Percentiles rank a stretch among this genome's conserved stretches.
Conservation (phyloP, 2,797 vertebrate species). For the Thripadectes ignobilis region DNA sequence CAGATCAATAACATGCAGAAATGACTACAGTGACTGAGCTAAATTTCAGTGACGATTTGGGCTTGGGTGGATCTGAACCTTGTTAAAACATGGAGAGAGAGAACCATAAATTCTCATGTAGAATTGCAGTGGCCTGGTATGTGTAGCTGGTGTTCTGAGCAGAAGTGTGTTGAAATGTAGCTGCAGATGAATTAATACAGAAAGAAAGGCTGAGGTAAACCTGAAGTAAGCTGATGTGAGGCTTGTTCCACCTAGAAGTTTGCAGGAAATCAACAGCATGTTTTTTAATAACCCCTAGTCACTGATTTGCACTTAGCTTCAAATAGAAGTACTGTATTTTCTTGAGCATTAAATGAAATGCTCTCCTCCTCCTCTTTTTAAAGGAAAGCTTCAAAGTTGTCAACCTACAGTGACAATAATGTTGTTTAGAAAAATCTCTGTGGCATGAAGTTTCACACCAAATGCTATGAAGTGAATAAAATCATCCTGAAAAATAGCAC, state of each 20-base stretch:
- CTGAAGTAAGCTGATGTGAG: not conserved
- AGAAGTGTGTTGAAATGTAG: not conserved
- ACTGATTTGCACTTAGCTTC: not conserved
- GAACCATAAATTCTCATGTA: not conserved
- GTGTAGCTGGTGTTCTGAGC: not conserved
- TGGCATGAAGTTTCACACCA: not conserved
- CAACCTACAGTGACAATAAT: not conserved
- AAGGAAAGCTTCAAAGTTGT: not conserved
- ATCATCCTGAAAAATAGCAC: not conserved
- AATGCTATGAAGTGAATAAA: not conserved
- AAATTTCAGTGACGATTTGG: not conserved
- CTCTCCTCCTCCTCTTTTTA: not conserved
- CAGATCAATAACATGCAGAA: not conserved
- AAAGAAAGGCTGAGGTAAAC: not conserved
- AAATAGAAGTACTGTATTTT: not conserved
- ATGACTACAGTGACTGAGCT: rapidly evolving
- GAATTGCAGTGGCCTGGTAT: not conserved
- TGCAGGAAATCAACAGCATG: not conserved
- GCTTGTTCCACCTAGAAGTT: not conserved
- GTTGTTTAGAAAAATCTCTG: not conserved
- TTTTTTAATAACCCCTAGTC: not conserved
- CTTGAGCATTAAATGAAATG: not conserved
- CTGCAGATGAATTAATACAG: not conserved
- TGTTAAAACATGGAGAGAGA: not conserved
- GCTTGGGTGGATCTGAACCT: not conserved